Evolutionary conservation across 1,140 invertebrate genomes (phyloP), one percentile per base, ranked within the genome.

Genomic region (Drosophila arizonae): DNA sequence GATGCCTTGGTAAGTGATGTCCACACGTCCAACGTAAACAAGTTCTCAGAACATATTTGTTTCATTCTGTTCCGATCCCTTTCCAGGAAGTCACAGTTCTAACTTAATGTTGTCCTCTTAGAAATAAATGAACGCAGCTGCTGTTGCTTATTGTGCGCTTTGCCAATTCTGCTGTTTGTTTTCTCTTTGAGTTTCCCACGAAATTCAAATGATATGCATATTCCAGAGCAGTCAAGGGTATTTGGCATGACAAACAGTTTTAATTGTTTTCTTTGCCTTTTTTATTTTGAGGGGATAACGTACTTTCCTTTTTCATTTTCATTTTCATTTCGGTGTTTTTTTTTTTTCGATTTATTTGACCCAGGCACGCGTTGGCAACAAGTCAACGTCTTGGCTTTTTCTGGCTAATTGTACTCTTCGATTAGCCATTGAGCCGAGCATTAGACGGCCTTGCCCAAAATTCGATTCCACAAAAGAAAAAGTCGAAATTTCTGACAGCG

Each of bases 341-440:
- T 48, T 26, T 2, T 24, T 24, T 24, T 51, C 67, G 41, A 81
- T 81, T 85, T 70, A 81, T 76, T 75, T 63, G 52, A 33, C 11
- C 17, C 41, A 67, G 6, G 64, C 81, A 86, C 78, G 75, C 67
- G 62, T 58, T 63, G 45, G 36, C 81, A 81, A 85, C 82, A 86
- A 85, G 82, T 87, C 78, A 62, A 39, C 39, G 54, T 43, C 36
- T 30, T 15, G 15, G 43, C 45, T 17, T 50, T 63, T 9, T 33
- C 39, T 70, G 36, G 61, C 65, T 86, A 86, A 86, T 86, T 86
- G 78, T 65, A 52, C 58, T 58, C 71, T 67, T 86, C 75, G 76
- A 79, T 87, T 81, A 61, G 63, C 33, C 50, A 24, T 46, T 61
- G 41, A 71, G 43, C 57, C 50, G 50, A 60, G 71, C 58, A 56